A percentile compares a stretch with the other conserved stretches of the same genome.
Conservation (phyloP, 2,113 vertebrate genomes). For the Cyprinodon brontotheroides region DNA sequence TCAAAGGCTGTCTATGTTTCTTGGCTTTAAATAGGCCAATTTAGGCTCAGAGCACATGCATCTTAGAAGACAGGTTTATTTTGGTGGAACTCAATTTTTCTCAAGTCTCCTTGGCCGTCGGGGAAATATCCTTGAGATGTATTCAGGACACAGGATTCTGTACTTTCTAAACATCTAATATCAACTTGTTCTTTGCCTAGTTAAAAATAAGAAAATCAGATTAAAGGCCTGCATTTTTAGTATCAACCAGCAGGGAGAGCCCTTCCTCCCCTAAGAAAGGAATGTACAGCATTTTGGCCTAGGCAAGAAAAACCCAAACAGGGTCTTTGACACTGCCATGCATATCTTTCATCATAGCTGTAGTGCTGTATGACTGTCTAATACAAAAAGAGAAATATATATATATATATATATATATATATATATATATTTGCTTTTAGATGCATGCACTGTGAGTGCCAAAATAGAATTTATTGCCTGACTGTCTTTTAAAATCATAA, state of each 20-base stretch:
- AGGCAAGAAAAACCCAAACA: no score
- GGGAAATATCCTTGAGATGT: conserved; percentile 81
- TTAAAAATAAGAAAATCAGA: background rate
- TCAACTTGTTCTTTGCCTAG: conserved; percentile 11
- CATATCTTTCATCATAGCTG: no score
- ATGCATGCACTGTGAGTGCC: no score
- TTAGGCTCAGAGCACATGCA: conserved; percentile 80
- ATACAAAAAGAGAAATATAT: no score
- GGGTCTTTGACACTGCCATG: no score
- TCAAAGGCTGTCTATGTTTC: conserved; percentile 80
- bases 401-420: no score
- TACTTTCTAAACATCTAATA: conserved; percentile 73
- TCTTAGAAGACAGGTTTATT: conserved; percentile 87
- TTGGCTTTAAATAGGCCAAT: conserved; percentile 83
- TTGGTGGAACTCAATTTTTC: conserved; percentile 83
- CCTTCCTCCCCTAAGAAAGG: no score
- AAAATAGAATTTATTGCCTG: no score
- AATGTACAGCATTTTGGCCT: no score
- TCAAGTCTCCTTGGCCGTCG: conserved; percentile 82
- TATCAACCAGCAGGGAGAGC: conserved; percentile 64
- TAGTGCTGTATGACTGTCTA: no score
- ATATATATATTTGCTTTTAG: no score
- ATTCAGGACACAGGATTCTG: conserved; percentile 69
- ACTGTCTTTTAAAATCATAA: no score
- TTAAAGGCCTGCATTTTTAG: conserved; percentile 44